phyloP scores from a whole-genome alignment of 2,113 vertebrate genomes.

The Cisticola juncidis region DNA sequence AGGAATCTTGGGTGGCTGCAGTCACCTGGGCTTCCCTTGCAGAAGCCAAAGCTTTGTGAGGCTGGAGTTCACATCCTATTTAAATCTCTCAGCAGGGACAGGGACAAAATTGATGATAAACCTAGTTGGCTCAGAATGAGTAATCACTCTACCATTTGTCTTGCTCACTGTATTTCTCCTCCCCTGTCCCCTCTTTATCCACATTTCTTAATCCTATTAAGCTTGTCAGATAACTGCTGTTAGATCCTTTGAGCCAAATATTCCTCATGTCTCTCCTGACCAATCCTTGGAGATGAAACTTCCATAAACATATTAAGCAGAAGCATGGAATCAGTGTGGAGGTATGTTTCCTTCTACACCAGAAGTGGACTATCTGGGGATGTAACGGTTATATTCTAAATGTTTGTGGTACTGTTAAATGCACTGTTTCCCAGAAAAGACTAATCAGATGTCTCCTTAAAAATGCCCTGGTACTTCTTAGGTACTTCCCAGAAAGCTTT shows the following conservation, averaged over 20 bases:
- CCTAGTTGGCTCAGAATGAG: background rate
- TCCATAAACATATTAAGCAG: background rate
- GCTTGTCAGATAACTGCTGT: background rate
- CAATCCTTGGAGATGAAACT: background rate
- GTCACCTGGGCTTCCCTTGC: background rate
- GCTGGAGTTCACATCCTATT: background rate
- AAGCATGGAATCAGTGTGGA: background rate
- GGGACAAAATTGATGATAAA: background rate
- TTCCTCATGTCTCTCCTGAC: background rate
- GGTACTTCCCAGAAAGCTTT: background rate
- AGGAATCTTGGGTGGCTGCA: background rate
- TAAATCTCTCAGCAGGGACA: background rate
- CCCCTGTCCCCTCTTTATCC: background rate
- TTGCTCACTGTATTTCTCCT: background rate
- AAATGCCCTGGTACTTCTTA: background rate
- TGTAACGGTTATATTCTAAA: background rate
- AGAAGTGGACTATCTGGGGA: background rate
- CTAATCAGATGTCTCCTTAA: background rate
- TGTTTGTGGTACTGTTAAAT: background rate
- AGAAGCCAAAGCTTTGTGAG: background rate
- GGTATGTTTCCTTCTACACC: background rate
- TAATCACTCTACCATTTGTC: background rate
- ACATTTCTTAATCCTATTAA: background rate
- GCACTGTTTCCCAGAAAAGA: background rate
- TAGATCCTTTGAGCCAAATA: background rate